phyloP scores from a whole-genome alignment of 2,888 invertebrate species.

The Sepiola atlantica region DNA sequence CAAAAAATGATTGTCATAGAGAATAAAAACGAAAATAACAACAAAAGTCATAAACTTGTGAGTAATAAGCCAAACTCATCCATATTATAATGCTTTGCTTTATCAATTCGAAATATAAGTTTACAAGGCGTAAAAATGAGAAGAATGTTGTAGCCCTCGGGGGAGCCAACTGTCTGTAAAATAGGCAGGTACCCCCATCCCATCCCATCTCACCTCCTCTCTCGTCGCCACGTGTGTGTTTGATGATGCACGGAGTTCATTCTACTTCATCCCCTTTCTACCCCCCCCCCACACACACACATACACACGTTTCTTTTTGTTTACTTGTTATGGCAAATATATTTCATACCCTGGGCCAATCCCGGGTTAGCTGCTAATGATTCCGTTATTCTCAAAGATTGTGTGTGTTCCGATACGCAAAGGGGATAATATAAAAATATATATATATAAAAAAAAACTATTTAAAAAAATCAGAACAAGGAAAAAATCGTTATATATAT shows the following conservation, averaged over 20 bases:
- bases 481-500: neutral
- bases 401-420: neutral
- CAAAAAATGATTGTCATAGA: neutral
- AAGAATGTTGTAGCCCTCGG: neutral
- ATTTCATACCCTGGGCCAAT: constrained; percentile 9
- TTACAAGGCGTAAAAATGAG: neutral
- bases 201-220: too few relatives aligned
- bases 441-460: too few relatives aligned
- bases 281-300: too few relatives aligned
- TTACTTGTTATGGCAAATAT: neutral
- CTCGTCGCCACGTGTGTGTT: too few relatives aligned
- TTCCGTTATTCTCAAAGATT: neutral
- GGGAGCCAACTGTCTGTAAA: constrained; percentile 20
- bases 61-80: too few relatives aligned
- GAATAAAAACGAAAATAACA: too few relatives aligned
- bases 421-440: neutral
- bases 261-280: neutral
- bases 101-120: too few relatives aligned
- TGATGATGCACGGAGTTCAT: neutral
- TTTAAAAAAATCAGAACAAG: neutral
- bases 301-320: neutral
- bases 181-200: neutral
- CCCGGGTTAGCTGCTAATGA: neutral
- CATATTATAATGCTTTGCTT: too few relatives aligned
- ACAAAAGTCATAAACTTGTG: too few relatives aligned